These are phyloP conservation scores for Dendrolimus kikuchii DNA, from an alignment of 1,140 invertebrate genomes.

Conservation along the genomic window DNA sequence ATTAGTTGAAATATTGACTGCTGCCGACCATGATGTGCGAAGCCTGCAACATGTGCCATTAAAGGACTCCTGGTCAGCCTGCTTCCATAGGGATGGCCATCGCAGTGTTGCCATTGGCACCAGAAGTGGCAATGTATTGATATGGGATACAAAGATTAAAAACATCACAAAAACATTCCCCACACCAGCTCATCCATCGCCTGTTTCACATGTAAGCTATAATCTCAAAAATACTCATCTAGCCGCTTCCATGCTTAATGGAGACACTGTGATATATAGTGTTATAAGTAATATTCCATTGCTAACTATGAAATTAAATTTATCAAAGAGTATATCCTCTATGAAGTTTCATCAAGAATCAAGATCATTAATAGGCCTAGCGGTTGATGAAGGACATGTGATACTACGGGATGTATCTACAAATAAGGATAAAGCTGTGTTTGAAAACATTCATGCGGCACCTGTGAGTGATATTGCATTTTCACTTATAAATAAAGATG, in stretches of 20 bases:
- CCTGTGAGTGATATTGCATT: constrained; percentile 62
- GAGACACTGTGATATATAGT: constrained; percentile 63
- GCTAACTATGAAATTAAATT: constrained; percentile 51
- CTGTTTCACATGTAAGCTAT: constrained; percentile 60
- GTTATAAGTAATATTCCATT: constrained; percentile 60
- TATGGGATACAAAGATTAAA: constrained; percentile 69
- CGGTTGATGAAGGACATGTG: constrained; percentile 66
- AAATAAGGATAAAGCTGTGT: constrained; percentile 62
- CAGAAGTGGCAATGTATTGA: constrained; percentile 58
- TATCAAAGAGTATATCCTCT: constrained; percentile 58
- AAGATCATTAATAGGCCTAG: constrained; percentile 53
- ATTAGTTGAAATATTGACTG: constrained; percentile 55
- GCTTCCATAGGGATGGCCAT: constrained; percentile 61
- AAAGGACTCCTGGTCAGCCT: constrained; percentile 58
- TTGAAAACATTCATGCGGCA: constrained; percentile 65
- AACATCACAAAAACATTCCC: constrained; percentile 58
- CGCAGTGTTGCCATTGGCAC: constrained; percentile 61
- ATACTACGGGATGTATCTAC: constrained; percentile 59
- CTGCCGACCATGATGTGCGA: constrained; percentile 55
- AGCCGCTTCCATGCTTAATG: constrained; percentile 60
- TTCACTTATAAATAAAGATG: constrained; percentile 64
- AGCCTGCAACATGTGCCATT: constrained; percentile 61
- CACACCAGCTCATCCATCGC: constrained; percentile 38
- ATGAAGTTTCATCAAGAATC: constrained; percentile 67
- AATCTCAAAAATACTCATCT: constrained; percentile 66